Evolutionary conservation across 2,797 vertebrate species (phyloP).

Genomic region (Chaunax sp.): DNA sequence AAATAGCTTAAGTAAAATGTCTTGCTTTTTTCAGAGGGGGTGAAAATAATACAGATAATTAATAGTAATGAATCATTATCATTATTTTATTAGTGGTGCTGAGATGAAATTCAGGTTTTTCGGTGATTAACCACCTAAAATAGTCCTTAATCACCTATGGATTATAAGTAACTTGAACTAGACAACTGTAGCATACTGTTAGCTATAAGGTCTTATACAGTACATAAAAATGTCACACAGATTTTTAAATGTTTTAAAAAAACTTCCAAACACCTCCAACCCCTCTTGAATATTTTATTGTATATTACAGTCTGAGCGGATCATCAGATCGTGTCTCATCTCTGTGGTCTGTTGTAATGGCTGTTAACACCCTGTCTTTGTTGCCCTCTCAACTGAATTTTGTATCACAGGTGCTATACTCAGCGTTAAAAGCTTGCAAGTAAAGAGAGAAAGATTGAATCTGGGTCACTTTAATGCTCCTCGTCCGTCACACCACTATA

Average conservation of each 20-base stretch:
- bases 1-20: no score
- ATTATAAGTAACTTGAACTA: background rate
- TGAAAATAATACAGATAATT: no score
- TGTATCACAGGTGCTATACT: slow-evolving; percentile 76
- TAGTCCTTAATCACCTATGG: no score
- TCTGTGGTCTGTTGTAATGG: slow-evolving; percentile 59
- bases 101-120: no score
- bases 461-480: slow-evolving; percentile 84
- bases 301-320: slow-evolving; percentile 36
- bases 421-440: slow-evolving; percentile 78
- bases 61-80: no score
- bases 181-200: background rate
- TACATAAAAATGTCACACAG: slow-evolving; percentile 5
- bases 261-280: slow-evolving; percentile 13
- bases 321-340: slow-evolving; percentile 54
- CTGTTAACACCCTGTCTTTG: slow-evolving; percentile 63
- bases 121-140: no score
- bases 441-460: slow-evolving; percentile 76
- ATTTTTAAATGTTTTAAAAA: slow-evolving; percentile 19
- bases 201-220: background rate
- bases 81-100: no score
- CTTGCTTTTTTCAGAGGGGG: no score
- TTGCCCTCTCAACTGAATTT: slow-evolving; percentile 75
- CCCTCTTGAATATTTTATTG: slow-evolving; percentile 64
- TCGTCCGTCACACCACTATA: slow-evolving; percentile 74